phyloP scores from a whole-genome alignment of 2,888 invertebrate genomes.

The Torymus auratus region DNA sequence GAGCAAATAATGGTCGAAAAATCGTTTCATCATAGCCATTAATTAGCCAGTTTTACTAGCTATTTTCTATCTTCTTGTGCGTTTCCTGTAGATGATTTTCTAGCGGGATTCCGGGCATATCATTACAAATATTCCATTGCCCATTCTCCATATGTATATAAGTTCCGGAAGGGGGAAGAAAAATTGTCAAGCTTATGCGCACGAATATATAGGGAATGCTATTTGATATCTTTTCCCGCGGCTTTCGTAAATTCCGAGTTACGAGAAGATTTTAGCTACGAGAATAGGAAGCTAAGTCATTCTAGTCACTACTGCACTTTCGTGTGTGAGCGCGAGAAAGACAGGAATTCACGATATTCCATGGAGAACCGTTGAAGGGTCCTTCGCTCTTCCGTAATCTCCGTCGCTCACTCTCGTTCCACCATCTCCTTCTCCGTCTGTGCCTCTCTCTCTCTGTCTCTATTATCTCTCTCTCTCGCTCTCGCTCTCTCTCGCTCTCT shows the following conservation, averaged over 20 bases:
- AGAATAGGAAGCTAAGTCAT: slow-evolving; percentile 46
- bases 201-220: neutral
- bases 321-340: slow-evolving; percentile 1
- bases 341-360: slow-evolving; percentile 39
- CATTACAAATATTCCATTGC: too few species aligned
- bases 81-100: too few species aligned
- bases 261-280: slow-evolving; percentile 28
- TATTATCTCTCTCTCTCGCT: slow-evolving; percentile 4
- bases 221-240: slow-evolving; percentile 37
- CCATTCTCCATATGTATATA: neutral
- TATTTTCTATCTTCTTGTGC: too few species aligned
- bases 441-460: neutral
- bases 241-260: slow-evolving; percentile 31
- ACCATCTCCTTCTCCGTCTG: neutral
- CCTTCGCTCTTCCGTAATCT: slow-evolving; percentile 44
- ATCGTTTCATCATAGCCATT: too few species aligned
- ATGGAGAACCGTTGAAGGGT: slow-evolving; percentile 44
- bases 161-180: slow-evolving; percentile 5
- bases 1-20: too few species aligned
- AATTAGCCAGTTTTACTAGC: too few species aligned
- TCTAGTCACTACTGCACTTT: slow-evolving; percentile 27
- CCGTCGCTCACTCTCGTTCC: slow-evolving; percentile 14
- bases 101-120: too few species aligned
- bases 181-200: slow-evolving; percentile 19
- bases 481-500: neutral